A percentile compares a stretch with the other conserved stretches of the same genome.
phyloP scores from a whole-genome alignment of 2,888 invertebrate genomes.

The Dendrolimus pini region DNA sequence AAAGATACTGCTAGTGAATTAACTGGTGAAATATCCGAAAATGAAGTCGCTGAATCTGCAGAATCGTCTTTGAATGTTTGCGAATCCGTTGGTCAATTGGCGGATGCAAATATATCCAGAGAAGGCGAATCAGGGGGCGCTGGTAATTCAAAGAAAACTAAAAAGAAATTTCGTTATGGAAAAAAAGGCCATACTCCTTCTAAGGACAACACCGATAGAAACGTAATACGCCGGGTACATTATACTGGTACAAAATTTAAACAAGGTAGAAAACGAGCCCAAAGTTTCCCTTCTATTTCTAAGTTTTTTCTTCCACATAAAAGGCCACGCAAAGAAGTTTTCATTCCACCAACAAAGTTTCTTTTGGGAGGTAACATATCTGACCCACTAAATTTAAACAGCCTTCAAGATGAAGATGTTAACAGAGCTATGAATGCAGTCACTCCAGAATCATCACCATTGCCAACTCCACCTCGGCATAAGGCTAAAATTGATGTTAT shows the following conservation, averaged over 20 bases:
- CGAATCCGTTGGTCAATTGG: neutral
- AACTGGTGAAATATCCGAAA: conserved; percentile 47
- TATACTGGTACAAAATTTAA: conserved; percentile 64
- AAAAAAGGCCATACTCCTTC: conserved; percentile 56
- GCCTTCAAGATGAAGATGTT: conserved; percentile 88
- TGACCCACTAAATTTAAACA: conserved; percentile 95
- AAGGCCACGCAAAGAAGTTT: conserved; percentile 82
- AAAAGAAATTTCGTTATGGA: conserved; percentile 64
- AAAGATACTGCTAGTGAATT: conserved; percentile 40
- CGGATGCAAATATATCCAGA: conserved; percentile 45
- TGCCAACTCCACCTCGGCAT: conserved; percentile 88
- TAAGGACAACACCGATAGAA: conserved; percentile 60
- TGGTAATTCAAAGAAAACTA: conserved; percentile 50
- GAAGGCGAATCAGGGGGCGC: conserved; percentile 41
- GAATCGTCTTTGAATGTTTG: conserved; percentile 21
- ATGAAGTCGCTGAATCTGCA: conserved; percentile 38
- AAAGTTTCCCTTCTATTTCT: conserved; percentile 80
- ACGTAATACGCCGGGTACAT: conserved; percentile 53
- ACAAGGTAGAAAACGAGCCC: conserved; percentile 79
- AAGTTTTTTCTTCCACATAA: conserved; percentile 87
- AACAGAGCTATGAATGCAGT: conserved; percentile 90
- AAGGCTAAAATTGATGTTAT: conserved; percentile 91
- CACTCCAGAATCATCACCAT: conserved; percentile 94
- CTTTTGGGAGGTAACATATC: conserved; percentile 95
- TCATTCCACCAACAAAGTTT: conserved; percentile 95